These are phyloP conservation scores for Scaptomyza parva DNA, from an alignment of 2,888 invertebrate species.

Conservation along the genomic window DNA sequence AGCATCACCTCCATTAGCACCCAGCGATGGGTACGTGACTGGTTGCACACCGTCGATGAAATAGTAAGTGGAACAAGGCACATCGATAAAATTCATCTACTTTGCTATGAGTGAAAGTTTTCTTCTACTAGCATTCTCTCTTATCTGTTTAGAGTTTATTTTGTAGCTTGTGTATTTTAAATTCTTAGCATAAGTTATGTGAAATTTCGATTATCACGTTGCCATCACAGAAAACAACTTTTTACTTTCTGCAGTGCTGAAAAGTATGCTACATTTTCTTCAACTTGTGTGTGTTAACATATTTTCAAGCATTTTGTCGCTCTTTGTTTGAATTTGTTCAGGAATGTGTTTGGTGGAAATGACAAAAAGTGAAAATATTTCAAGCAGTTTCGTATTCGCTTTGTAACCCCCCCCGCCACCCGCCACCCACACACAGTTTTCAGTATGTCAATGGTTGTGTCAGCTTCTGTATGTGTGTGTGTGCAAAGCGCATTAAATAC, in stretches of 20 bases:
- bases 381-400: slow-evolving; percentile 47
- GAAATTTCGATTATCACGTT: slow-evolving; percentile 16
- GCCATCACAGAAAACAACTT: slow-evolving; percentile 34
- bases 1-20: slow-evolving; percentile 41
- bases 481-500: slow-evolving; percentile 23
- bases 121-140: not conserved
- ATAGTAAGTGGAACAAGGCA: not conserved
- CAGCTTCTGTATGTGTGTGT: not conserved
- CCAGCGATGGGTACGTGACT: slow-evolving; percentile 66
- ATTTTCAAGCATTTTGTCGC: slow-evolving; percentile 56
- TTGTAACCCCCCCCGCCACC: not conserved
- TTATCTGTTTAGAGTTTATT: not conserved
- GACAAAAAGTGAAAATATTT: slow-evolving; percentile 78
- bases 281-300: slow-evolving; percentile 57
- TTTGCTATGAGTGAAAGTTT: not conserved
- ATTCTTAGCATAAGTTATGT: not conserved
- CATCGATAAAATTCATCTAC: not conserved
- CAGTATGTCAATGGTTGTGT: not conserved
- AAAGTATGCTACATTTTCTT: slow-evolving; percentile 58
- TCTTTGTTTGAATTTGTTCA: slow-evolving; percentile 59
- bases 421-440: not conserved
- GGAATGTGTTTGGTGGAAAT: slow-evolving; percentile 72
- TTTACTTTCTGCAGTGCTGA: slow-evolving; percentile 17
- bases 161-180: not conserved
- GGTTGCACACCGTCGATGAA: slow-evolving; percentile 29